phyloP scores from a whole-genome alignment of 2,113 vertebrate species.

The Macroglossus sobrinus region DNA sequence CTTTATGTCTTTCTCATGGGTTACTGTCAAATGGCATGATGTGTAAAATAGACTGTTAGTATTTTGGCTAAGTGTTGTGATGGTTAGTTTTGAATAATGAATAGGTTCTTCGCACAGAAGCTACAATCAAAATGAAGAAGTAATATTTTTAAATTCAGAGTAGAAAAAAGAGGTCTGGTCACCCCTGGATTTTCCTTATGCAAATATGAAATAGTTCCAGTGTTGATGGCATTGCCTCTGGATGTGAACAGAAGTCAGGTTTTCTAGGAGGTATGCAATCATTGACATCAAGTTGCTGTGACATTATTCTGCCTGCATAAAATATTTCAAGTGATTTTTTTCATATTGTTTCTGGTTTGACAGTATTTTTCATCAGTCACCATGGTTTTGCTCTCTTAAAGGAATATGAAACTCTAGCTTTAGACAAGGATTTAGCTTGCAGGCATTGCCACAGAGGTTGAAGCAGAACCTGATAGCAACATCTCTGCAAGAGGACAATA shows the following conservation, averaged over 20 bases:
- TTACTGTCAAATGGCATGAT: neutral
- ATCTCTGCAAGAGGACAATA: neutral
- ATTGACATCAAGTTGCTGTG: neutral
- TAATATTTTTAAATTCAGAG: neutral
- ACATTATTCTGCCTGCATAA: neutral
- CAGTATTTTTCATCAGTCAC: neutral
- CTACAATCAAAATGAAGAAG: neutral
- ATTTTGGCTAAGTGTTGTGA: neutral
- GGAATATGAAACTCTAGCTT: neutral
- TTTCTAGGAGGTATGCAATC: neutral
- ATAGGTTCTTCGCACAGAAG: neutral
- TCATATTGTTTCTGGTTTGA: conserved; percentile 6
- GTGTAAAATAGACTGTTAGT: neutral
- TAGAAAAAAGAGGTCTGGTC: neutral
- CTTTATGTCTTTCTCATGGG: neutral
- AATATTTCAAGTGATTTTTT: neutral
- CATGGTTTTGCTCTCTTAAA: neutral
- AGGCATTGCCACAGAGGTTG: neutral
- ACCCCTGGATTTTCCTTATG: neutral
- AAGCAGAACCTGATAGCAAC: neutral
- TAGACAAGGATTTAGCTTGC: neutral
- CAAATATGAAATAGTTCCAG: neutral
- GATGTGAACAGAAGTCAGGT: neutral
- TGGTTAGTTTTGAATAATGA: conserved; percentile 1
- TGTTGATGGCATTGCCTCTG: neutral